Evolutionary conservation across 2,797 vertebrate species (phyloP).

Genomic region (Esox masquinongy): DNA sequence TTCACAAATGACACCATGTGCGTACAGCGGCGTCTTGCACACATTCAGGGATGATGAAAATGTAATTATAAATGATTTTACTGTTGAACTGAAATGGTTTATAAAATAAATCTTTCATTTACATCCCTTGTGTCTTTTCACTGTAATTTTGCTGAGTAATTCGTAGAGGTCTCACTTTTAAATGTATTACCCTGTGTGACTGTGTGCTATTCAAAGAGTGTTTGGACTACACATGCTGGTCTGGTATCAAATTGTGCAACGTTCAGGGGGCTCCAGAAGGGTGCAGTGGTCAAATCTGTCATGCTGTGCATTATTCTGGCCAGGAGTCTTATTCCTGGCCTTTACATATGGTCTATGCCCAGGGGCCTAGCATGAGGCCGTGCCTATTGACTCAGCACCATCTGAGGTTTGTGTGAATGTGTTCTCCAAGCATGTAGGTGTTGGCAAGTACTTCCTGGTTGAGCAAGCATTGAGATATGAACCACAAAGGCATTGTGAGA

Average conservation of each 20-base stretch:
- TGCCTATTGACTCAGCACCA: no score
- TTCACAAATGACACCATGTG: neutral
- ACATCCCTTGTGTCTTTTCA: neutral
- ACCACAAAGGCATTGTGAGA: no score
- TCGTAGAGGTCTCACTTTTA: neutral
- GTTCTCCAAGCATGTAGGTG: no score
- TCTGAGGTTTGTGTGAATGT: no score
- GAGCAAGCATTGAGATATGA: no score
- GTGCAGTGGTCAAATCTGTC: no score
- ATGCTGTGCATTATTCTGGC: no score
- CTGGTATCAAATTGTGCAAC: neutral
- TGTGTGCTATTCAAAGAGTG: neutral
- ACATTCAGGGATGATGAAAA: neutral
- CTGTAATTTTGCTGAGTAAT: neutral
- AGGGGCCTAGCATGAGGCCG: no score
- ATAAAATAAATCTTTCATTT: constrained; percentile 19
- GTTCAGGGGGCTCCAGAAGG: neutral
- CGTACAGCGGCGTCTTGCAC: neutral
- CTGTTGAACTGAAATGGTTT: constrained; percentile 11
- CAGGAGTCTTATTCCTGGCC: no score
- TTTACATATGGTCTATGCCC: no score
- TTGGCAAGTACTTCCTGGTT: no score
- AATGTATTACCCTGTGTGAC: neutral
- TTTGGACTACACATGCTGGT: neutral
- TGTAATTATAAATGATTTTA: constrained; percentile 1